Evolutionary conservation across 2,113 vertebrate species (phyloP).

Genomic region (Herpetotheres cachinnans): DNA sequence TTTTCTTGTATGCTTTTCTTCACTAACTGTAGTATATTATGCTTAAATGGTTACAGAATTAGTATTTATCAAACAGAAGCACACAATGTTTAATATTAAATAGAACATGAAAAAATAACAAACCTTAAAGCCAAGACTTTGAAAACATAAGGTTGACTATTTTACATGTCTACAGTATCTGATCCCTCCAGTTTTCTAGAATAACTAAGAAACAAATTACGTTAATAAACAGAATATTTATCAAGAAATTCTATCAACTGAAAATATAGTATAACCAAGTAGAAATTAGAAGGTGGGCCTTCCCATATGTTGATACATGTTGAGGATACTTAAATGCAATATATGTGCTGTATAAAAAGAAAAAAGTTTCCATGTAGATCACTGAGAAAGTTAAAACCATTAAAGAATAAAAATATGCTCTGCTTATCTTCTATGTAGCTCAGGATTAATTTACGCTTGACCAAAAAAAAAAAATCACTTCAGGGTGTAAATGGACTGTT

Average conservation of each 20-base stretch:
- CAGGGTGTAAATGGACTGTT: background rate
- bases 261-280: background rate
- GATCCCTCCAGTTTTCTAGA: background rate
- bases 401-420: background rate
- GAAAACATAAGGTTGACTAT: background rate
- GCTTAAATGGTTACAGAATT: background rate
- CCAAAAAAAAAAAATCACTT: background rate
- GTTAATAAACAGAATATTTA: background rate
- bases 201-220: background rate
- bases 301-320: background rate
- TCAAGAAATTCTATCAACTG: background rate
- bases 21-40: background rate
- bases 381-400: background rate
- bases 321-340: background rate
- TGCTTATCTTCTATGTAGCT: background rate
- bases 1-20: background rate
- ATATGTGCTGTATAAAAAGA: background rate
- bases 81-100: background rate
- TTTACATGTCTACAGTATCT: background rate
- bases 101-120: background rate
- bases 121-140: background rate
- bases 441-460: background rate
- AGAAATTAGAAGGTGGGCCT: background rate
- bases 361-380: background rate
- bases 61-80: background rate